Evolutionary conservation across 2,888 invertebrate species (phyloP).

Genomic region (Salticus scenicus): DNA sequence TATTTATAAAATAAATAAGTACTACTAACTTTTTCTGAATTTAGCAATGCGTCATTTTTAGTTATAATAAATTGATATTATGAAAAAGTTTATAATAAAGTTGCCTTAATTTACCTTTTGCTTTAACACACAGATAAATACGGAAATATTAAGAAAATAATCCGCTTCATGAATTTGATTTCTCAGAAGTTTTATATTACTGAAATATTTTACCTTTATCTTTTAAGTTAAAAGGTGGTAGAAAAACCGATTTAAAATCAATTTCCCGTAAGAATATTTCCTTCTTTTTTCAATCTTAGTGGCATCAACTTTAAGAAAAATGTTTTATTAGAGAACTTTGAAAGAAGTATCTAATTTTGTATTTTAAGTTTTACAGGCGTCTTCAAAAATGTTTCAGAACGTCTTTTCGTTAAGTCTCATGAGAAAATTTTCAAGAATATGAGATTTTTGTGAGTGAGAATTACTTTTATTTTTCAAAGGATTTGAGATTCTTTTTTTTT

Average conservation of each 20-base stretch:
- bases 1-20: too few species aligned
- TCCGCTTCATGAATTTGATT: too few species aligned
- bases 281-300: constrained; percentile 1
- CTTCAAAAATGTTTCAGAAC: constrained; percentile 10
- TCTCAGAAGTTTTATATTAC: not conserved
- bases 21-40: too few species aligned
- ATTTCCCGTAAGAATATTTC: constrained; percentile 18
- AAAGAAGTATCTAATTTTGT: constrained; percentile 17
- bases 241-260: constrained; percentile 25
- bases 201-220: not conserved
- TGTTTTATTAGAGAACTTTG: constrained; percentile 10
- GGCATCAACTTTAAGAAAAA: not conserved
- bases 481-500: too few species aligned
- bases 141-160: too few species aligned
- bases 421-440: not conserved
- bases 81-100: too few species aligned
- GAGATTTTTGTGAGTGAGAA: not conserved
- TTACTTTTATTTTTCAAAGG: too few species aligned
- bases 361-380: not conserved
- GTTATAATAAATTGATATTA: too few species aligned
- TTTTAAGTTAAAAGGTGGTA: not conserved
- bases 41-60: too few species aligned
- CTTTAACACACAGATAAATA: too few species aligned
- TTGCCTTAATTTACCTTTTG: too few species aligned
- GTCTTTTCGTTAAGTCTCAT: not conserved